phyloP scores from a whole-genome alignment of 2,113 vertebrate genomes.

The Sander vitreus region DNA sequence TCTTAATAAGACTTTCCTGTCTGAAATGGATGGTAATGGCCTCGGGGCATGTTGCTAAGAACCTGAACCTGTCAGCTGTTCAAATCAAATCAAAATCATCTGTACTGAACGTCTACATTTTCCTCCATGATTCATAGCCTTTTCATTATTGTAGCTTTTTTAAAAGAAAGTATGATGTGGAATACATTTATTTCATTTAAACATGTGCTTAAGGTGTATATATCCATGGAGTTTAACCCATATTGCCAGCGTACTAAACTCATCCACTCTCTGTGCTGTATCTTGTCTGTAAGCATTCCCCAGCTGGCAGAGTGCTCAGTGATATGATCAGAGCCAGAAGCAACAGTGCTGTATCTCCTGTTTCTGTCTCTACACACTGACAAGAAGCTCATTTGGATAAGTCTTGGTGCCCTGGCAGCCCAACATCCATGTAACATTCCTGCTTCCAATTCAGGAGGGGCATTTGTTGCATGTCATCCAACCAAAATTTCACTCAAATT shows the following conservation, averaged over 20 bases:
- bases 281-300: slow-evolving; percentile 34
- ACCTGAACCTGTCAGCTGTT: slow-evolving; percentile 10
- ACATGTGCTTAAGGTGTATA: not conserved
- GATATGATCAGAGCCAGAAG: slow-evolving; percentile 40
- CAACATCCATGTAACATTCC: not conserved
- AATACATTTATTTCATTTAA: not conserved
- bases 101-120: not conserved
- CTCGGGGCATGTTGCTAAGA: slow-evolving; percentile 5
- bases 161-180: not conserved
- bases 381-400: slow-evolving; percentile 48
- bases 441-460: not conserved
- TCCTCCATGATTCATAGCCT: slow-evolving; percentile 1
- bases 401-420: slow-evolving; percentile 19
- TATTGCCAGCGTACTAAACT: slow-evolving; percentile 1
- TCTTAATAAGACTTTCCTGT: slow-evolving; percentile 60
- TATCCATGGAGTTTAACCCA: not conserved
- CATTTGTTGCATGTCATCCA: not conserved
- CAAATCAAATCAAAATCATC: not conserved
- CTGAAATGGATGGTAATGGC: slow-evolving; percentile 46
- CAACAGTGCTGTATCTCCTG: slow-evolving; percentile 5
- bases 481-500: not conserved
- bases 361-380: slow-evolving; percentile 12
- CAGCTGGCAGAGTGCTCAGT: slow-evolving; percentile 15
- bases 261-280: not conserved
- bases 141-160: slow-evolving; percentile 5